Conservation (phyloP, 1,140 invertebrate species). For the Pristionchus pacificus region DNA sequence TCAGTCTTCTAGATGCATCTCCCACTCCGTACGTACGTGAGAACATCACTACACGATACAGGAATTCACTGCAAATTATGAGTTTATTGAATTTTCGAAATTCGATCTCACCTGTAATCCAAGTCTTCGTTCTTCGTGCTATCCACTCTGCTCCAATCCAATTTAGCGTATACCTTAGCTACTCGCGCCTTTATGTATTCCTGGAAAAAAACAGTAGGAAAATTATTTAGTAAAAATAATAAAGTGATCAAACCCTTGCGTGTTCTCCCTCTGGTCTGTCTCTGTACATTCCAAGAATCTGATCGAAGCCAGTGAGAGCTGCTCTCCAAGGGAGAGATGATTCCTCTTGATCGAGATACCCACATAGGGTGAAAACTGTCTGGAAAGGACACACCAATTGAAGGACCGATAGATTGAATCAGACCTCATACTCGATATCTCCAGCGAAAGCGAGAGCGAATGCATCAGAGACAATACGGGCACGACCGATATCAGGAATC, state of each 20-base stretch:
- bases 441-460: conserved; percentile 19
- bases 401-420: not conserved
- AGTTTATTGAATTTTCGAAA: not conserved
- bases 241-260: not conserved
- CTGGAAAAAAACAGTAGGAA: not conserved
- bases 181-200: not conserved
- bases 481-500: not conserved
- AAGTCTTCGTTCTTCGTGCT: not conserved
- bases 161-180: not conserved
- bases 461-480: conserved; percentile 13
- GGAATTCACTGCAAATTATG: no score
- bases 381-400: not conserved
- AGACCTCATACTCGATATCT: conserved; percentile 9
- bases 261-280: not conserved
- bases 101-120: not conserved
- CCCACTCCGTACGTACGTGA: no score
- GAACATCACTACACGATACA: no score
- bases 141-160: not conserved
- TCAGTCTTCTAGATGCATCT: no score
- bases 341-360: not conserved
- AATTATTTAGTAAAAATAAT: not conserved
- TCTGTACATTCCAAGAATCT: not conserved
- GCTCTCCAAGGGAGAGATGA: not conserved
- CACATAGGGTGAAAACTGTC: not conserved
- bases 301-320: not conserved